phyloP scores from a whole-genome alignment of 2,113 vertebrate genomes.

The Piaya cayana region DNA sequence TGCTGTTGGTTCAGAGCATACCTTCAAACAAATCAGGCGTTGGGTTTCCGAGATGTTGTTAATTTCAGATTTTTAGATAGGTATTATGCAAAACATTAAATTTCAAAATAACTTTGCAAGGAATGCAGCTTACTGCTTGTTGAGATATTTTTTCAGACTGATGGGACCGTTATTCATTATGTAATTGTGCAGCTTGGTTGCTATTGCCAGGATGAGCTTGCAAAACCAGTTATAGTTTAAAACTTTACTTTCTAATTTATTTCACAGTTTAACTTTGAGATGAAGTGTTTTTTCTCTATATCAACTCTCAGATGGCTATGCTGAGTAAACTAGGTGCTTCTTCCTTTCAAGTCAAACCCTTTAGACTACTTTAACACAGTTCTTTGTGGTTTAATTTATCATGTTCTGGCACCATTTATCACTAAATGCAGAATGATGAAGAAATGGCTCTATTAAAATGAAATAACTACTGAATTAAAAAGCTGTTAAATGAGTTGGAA shows the following conservation, averaged over 20 bases:
- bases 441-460: slow-evolving; percentile 84
- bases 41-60: background rate
- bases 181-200: background rate
- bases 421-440: slow-evolving; percentile 85
- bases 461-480: slow-evolving; percentile 84
- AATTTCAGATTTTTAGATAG: slow-evolving; percentile 25
- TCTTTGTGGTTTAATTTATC: slow-evolving; percentile 82
- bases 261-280: slow-evolving; percentile 57
- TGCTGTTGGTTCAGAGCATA: background rate
- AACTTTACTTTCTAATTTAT: slow-evolving; percentile 70
- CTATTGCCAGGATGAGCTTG: slow-evolving; percentile 29
- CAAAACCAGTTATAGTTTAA: slow-evolving; percentile 52
- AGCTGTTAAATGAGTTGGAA: slow-evolving; percentile 80
- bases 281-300: slow-evolving; percentile 51
- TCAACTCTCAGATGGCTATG: slow-evolving; percentile 50
- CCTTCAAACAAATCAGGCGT: background rate
- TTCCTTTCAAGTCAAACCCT: slow-evolving; percentile 76
- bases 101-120: slow-evolving; percentile 46
- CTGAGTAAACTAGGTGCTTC: slow-evolving; percentile 71
- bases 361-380: slow-evolving; percentile 76
- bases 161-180: background rate
- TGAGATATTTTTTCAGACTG: background rate
- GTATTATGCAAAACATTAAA: slow-evolving; percentile 27
- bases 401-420: slow-evolving; percentile 83
- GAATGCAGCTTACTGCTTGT: slow-evolving; percentile 36